These are phyloP conservation scores for Dicyrtomina minuta DNA, from an alignment of 2,888 invertebrate genomes.

Conservation along the genomic window DNA sequence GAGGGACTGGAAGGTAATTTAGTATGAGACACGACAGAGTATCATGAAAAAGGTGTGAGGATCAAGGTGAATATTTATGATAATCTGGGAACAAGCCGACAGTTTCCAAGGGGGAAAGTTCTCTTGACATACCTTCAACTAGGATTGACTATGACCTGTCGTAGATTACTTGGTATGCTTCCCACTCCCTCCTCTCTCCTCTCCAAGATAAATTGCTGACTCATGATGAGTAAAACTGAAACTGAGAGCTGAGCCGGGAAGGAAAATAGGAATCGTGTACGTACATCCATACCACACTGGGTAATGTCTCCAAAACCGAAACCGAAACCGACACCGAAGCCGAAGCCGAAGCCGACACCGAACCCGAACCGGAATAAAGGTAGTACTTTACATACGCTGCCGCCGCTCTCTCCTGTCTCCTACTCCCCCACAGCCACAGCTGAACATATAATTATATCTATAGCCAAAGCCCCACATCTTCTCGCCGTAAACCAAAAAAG, in stretches of 20 bases:
- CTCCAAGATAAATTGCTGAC: slow-evolving; percentile 36
- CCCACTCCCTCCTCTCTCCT: not conserved
- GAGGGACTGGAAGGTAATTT: slow-evolving; percentile 1
- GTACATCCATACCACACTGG: too few species aligned
- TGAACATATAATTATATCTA: too few species aligned
- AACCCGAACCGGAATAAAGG: too few species aligned
- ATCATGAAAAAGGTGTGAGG: slow-evolving; percentile 25
- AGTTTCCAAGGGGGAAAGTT: slow-evolving; percentile 18
- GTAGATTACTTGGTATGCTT: slow-evolving; percentile 22
- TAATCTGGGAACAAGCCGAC: slow-evolving; percentile 27
- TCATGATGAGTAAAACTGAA: slow-evolving; percentile 30
- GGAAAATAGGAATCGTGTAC: too few species aligned
- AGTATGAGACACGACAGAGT: slow-evolving; percentile 19
- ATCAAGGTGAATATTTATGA: slow-evolving; percentile 29
- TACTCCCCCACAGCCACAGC: not conserved
- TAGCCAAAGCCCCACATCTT: too few species aligned
- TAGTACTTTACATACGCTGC: too few species aligned
- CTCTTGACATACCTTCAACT: slow-evolving; percentile 21
- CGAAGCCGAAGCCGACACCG: too few species aligned
- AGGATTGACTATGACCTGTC: slow-evolving; percentile 5
- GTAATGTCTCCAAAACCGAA: too few species aligned
- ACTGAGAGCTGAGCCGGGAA: too few species aligned
- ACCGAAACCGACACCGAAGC: too few species aligned
- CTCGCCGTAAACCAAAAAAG: too few species aligned
- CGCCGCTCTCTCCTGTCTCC: not conserved